Percentiles rank a stretch among this genome's conserved stretches.
Evolutionary conservation across 2,888 invertebrate genomes (phyloP).

Genomic region (Melinopterus prodromus): DNA sequence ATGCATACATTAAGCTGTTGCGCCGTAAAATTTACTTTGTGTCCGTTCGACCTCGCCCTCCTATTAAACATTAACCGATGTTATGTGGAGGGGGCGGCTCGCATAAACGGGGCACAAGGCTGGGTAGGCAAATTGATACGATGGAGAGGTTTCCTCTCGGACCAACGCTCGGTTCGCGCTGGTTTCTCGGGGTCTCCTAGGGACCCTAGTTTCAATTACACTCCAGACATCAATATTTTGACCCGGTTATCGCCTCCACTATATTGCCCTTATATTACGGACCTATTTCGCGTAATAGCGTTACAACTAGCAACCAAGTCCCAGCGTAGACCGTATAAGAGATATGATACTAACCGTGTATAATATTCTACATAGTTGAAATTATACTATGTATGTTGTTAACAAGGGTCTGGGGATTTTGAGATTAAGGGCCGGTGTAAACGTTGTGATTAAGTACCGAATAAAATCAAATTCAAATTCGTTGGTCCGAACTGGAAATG

Average conservation of each 20-base stretch:
- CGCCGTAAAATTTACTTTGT: too few species aligned
- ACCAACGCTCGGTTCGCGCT: neutral
- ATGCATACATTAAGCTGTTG: too few species aligned
- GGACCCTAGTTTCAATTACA: slow-evolving; percentile 4
- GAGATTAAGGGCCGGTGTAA: too few species aligned
- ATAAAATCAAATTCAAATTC: too few species aligned
- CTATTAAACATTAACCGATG: too few species aligned
- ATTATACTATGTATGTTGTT: too few species aligned
- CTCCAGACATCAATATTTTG: slow-evolving; percentile 4
- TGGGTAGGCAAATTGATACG: neutral
- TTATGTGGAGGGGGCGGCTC: too few species aligned
- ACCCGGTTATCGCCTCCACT: slow-evolving; percentile 4
- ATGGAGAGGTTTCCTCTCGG: neutral
- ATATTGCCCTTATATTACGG: neutral
- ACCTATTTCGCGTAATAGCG: slow-evolving; percentile 4
- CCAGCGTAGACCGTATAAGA: neutral
- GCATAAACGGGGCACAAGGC: neutral
- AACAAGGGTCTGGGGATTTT: too few species aligned
- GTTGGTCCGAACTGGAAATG: too few species aligned
- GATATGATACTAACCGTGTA: neutral
- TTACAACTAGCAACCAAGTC: neutral
- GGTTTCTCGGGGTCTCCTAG: neutral
- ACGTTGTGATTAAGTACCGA: too few species aligned
- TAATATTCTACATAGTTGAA: too few species aligned
- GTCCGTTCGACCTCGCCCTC: too few species aligned